These are phyloP conservation scores for Nansenia antarctica DNA, from an alignment of 2,113 vertebrate species.

Conservation along the genomic window DNA sequence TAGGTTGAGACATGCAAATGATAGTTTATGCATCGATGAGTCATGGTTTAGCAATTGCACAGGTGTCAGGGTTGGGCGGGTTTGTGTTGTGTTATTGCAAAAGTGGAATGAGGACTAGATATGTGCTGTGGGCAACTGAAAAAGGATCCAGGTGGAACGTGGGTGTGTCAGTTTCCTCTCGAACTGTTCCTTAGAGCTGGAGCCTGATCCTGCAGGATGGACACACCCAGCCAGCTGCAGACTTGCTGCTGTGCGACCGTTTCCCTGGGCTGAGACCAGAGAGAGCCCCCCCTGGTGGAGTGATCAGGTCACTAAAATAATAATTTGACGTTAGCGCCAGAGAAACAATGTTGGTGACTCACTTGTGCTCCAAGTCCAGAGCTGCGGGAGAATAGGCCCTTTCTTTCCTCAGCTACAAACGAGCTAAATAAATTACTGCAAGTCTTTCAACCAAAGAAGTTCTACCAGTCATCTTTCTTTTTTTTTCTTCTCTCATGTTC, in stretches of 20 bases:
- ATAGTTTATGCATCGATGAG: too few species aligned
- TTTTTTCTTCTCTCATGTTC: background rate
- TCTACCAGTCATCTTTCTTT: constrained; percentile 21
- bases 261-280: background rate
- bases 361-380: constrained; percentile 30
- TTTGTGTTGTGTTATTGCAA: too few species aligned
- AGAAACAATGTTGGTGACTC: constrained; percentile 43
- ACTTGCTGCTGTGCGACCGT: background rate
- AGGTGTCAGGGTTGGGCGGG: too few species aligned
- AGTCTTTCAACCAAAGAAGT: constrained; percentile 38
- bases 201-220: background rate
- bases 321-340: constrained; percentile 30
- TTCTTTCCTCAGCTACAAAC: constrained; percentile 34
- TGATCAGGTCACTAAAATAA: constrained; percentile 20
- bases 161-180: background rate
- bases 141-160: background rate
- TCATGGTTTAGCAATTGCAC: too few species aligned
- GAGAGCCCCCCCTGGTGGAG: constrained; percentile 48
- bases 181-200: background rate
- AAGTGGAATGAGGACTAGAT: too few species aligned
- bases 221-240: background rate
- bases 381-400: constrained; percentile 32
- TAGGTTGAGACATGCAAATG: too few species aligned
- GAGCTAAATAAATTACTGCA: constrained; percentile 24
- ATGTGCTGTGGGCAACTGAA: too few species aligned